A percentile compares a stretch with the other conserved stretches of the same genome.
phyloP scores from a whole-genome alignment of 2,113 vertebrate species.

The Epinephelus lanceolatus region DNA sequence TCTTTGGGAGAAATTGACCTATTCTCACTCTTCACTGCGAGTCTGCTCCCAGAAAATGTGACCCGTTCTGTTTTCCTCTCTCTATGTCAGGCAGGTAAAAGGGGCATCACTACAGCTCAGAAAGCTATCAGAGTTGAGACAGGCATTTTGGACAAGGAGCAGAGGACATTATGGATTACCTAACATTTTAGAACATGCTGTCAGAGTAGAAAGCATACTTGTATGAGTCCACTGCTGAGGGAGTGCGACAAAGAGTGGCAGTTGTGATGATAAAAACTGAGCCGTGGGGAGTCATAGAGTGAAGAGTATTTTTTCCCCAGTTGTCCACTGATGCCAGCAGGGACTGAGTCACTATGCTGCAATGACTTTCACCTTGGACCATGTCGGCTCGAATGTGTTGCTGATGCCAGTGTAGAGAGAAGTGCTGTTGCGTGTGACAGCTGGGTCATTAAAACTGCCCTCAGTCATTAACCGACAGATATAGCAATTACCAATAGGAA shows the following conservation, averaged over 20 bases:
- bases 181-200: constrained; percentile 46
- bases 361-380: constrained; percentile 70
- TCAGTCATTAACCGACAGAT: constrained; percentile 46
- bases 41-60: background rate
- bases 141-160: constrained; percentile 40
- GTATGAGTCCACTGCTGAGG: constrained; percentile 24
- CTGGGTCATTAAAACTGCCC: constrained; percentile 37
- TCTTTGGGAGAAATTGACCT: background rate
- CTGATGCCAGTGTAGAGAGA: constrained; percentile 20
- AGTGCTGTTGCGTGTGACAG: constrained; percentile 36
- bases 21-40: background rate
- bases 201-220: constrained; percentile 28
- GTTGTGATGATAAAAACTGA: constrained; percentile 58
- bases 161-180: constrained; percentile 57
- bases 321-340: constrained; percentile 50
- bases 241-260: constrained; percentile 48
- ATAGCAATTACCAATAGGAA: constrained; percentile 33
- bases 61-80: background rate
- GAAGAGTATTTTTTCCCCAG: constrained; percentile 49
- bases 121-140: constrained; percentile 15
- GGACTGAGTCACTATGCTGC: constrained; percentile 56
- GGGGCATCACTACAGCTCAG: background rate
- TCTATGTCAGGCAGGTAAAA: background rate
- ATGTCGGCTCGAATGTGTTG: constrained; percentile 22
- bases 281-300: constrained; percentile 41